These are phyloP conservation scores for Goniozus legneri DNA, from an alignment of 1,140 invertebrate genomes.

Conservation along the genomic window DNA sequence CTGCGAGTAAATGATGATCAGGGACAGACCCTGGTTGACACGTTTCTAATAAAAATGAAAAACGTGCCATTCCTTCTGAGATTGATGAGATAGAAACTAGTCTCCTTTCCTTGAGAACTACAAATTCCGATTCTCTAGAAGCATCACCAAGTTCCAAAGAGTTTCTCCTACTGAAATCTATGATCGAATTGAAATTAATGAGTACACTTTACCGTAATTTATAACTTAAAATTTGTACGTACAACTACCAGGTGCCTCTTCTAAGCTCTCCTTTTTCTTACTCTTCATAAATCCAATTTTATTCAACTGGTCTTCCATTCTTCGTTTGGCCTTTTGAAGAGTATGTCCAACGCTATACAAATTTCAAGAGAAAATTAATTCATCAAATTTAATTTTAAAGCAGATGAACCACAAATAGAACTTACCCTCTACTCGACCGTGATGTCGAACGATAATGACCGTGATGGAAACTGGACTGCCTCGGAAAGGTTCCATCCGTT, in stretches of 20 bases:
- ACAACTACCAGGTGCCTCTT: slow-evolving; percentile 77
- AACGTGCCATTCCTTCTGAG: slow-evolving; percentile 75
- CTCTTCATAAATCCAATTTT: slow-evolving; percentile 71
- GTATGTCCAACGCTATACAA: slow-evolving; percentile 58
- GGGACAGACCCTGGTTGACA: slow-evolving; percentile 93
- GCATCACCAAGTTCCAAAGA: slow-evolving; percentile 77
- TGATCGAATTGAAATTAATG: not conserved
- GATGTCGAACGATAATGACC: slow-evolving; percentile 36
- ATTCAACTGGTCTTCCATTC: slow-evolving; percentile 81
- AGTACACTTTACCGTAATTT: not conserved
- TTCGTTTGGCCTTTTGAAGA: slow-evolving; percentile 73
- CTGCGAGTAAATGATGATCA: slow-evolving; percentile 93
- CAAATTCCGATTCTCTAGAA: slow-evolving; percentile 77
- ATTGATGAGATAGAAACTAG: slow-evolving; percentile 72
- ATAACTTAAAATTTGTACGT: slow-evolving; percentile 43
- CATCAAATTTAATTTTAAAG: too few species aligned
- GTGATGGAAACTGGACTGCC: slow-evolving; percentile 49
- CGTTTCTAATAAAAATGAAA: slow-evolving; percentile 89
- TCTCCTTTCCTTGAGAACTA: slow-evolving; percentile 80
- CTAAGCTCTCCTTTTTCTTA: slow-evolving; percentile 82
- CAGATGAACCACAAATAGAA: too few species aligned
- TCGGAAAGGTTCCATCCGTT: slow-evolving; percentile 56
- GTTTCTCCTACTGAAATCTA: slow-evolving; percentile 78
- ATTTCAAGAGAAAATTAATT: not conserved
- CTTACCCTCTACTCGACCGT: slow-evolving; percentile 37